These are phyloP conservation scores for Dryococelus australis DNA, from an alignment of 2,888 invertebrate genomes.

Conservation along the genomic window DNA sequence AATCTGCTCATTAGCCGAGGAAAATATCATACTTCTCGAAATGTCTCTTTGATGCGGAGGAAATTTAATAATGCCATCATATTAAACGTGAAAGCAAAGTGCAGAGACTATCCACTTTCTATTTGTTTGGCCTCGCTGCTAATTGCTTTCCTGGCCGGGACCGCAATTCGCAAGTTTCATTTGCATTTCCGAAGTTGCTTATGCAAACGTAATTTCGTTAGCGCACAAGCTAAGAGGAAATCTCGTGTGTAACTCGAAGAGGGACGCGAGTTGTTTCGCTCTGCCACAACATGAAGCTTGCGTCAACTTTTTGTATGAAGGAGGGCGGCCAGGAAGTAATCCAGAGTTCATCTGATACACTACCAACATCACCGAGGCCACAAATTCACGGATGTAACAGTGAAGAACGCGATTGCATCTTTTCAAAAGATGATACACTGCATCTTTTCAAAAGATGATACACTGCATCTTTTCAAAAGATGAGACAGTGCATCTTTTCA, in stretches of 20 bases:
- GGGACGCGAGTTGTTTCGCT: not conserved
- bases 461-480: no score
- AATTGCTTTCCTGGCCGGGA: not conserved
- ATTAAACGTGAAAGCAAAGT: not conserved
- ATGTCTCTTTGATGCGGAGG: not conserved
- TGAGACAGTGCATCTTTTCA: no score
- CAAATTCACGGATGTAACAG: no score
- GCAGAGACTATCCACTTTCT: not conserved
- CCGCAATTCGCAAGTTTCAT: not conserved
- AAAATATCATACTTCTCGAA: not conserved
- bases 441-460: no score
- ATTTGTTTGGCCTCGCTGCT: not conserved
- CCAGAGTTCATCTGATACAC: not conserved
- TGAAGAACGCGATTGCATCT: no score
- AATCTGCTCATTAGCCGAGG: not conserved
- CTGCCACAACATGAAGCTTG: not conserved
- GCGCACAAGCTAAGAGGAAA: not conserved
- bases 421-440: no score
- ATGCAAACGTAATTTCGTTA: constrained; percentile 1
- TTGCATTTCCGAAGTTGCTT: constrained; percentile 2
- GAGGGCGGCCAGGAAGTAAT: not conserved
- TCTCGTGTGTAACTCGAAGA: not conserved
- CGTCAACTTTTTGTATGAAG: not conserved
- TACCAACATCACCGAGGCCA: no score
- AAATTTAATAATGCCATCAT: not conserved